A percentile compares a stretch with the other conserved stretches of the same genome.
phyloP scores from a whole-genome alignment of 1,140 invertebrate species.

The Drosophila ananassae region DNA sequence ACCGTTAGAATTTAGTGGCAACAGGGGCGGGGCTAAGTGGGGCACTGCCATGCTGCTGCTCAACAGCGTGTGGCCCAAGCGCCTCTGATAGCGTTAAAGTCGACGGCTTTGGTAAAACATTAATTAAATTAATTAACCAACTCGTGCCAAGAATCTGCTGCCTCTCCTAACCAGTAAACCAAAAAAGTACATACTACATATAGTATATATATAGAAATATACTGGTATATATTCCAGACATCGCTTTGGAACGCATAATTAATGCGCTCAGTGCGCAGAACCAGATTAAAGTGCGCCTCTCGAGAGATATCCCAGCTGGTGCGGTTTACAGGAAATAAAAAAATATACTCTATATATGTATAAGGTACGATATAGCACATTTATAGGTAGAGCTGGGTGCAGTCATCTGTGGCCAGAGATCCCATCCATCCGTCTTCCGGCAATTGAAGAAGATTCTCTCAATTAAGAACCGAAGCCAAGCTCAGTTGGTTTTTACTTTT shows the following conservation, averaged over 20 bases:
- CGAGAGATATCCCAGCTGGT: not conserved
- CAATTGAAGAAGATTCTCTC: slow-evolving; percentile 36
- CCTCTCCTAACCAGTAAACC: slow-evolving; percentile 12
- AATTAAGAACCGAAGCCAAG: slow-evolving; percentile 15
- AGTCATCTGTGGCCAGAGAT: slow-evolving; percentile 29
- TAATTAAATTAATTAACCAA: slow-evolving; percentile 83
- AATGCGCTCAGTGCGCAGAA: slow-evolving; percentile 81
- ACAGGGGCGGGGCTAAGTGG: slow-evolving; percentile 34
- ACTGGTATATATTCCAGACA: slow-evolving; percentile 37
- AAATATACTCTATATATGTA: slow-evolving; percentile 3
- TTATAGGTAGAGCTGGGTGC: slow-evolving; percentile 18
- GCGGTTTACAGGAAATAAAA: not conserved
- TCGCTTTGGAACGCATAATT: slow-evolving; percentile 80
- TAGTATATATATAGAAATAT: not conserved
- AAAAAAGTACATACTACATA: slow-evolving; percentile 29
- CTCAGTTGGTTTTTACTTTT: slow-evolving; percentile 38
- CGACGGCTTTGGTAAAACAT: slow-evolving; percentile 72
- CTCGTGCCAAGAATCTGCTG: slow-evolving; percentile 74
- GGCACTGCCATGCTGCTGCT: not conserved
- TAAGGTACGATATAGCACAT: slow-evolving; percentile 11
- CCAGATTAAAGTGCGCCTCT: slow-evolving; percentile 69
- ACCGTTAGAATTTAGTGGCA: slow-evolving; percentile 65
- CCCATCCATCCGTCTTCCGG: slow-evolving; percentile 36
- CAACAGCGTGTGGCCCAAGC: slow-evolving; percentile 7
- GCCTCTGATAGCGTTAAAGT: slow-evolving; percentile 29